phyloP scores from a whole-genome alignment of 2,797 vertebrate species.

The Oceanodroma leucorhoa region DNA sequence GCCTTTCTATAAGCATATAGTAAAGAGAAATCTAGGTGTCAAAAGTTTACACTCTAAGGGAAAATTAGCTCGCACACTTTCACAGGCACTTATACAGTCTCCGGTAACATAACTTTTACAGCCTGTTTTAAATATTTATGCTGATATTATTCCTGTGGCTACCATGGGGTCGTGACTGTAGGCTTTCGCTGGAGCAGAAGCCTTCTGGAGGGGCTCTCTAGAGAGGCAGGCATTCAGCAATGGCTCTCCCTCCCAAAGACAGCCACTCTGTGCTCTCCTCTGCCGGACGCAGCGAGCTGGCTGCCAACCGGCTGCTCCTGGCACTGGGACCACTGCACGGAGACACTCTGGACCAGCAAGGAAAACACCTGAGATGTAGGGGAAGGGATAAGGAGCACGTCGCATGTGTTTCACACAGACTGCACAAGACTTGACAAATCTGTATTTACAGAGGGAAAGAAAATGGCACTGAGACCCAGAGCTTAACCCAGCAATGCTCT shows the following conservation, averaged over 20 bases:
- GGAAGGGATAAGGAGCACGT: not conserved
- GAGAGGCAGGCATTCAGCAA: rapidly evolving
- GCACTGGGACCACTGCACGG: not conserved
- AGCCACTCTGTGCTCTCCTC: rapidly evolving
- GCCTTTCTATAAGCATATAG: not conserved
- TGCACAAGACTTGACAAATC: not conserved
- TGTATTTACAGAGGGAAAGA: not conserved
- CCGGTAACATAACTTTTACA: not conserved
- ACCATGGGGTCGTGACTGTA: rapidly evolving
- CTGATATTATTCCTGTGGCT: not conserved
- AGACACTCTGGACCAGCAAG: not conserved
- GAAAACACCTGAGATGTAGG: rapidly evolving
- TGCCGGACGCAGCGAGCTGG: rapidly evolving
- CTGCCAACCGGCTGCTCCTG: not conserved
- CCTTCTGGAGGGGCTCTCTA: not conserved
- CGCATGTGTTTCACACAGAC: not conserved
- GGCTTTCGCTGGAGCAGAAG: not conserved
- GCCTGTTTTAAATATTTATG: not conserved
- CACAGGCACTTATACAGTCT: not conserved
- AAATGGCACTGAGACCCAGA: not conserved
- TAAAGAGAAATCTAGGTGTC: not conserved
- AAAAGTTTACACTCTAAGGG: not conserved
- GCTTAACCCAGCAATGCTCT: not conserved
- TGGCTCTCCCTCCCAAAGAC: not conserved
- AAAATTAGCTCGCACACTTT: not conserved